Base-by-base conservation (phyloP, 1,140 invertebrate genomes). In the Globodera rostochiensis region DNA sequence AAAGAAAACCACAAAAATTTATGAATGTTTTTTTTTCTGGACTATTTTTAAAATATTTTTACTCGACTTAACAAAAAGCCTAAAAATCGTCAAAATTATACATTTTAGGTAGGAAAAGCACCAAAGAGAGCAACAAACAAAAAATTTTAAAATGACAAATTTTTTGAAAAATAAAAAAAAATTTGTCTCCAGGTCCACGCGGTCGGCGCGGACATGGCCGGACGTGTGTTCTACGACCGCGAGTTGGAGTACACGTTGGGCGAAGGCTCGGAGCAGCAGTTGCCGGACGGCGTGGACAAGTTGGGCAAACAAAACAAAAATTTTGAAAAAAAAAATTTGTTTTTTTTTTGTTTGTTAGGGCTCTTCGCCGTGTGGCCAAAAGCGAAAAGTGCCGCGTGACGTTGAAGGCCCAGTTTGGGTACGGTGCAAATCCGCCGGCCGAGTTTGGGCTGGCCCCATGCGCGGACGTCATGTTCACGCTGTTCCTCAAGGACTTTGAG, bases 181-280 rank as follows among this genome's bases (percentile, higher is more conserved):
- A 7, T 50, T 50, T 53, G 4, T 53, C 57, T 2, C 11, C 11
- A 64, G 57, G 95, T 96, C 82, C 93, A 95, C 86, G 87, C 96
- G 77, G 92, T 93, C 87, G 96, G 95, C 13, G 36, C 57, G 92
- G 91, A 85, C 93, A 93, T 85, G 91, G 93, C 73, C 70, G 93
- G 91, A 1, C 90, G 90, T 79, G 90, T 93, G 7, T 95, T 96
- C 91, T 94, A 93, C 78, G 90, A 78, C 50, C 91, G 94, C 86
- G 93, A 95, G 84, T 92, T 96, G 0, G 92, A 93, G 67, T 98
- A 97, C 90, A 90, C 91, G 57, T 91, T 97, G n/a, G 96, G 96
- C 0, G 96, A 98, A 91, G 95, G 94, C 25, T 92, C 90, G 74
- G 93, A 94, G 80, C 89, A 90, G 64, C 93, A 93, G 81, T 90